Base-by-base conservation (phyloP, 2,797 vertebrate genomes). In the Delichon dasypus region DNA sequence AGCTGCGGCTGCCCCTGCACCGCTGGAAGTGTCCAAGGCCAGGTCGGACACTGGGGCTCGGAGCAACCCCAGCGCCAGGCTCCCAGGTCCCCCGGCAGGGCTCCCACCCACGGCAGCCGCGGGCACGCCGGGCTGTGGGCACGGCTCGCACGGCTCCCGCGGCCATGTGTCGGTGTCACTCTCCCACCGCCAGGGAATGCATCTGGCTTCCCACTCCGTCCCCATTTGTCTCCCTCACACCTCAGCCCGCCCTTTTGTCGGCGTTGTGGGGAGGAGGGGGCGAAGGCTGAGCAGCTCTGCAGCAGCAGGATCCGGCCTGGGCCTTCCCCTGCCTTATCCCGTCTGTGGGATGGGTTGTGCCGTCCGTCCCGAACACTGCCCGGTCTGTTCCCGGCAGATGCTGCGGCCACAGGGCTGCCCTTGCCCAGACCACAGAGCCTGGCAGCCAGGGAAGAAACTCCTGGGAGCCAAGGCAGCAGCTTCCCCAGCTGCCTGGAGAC, bases 161-260 rank as follows among this genome's bases (percentile, higher is more conserved):
- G 4, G 72, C 91, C 96, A 97, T 92, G 90, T 96, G 95, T 79
- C 36, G 6, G 58, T 86, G 95, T 96, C 97, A 90, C 34, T 97
- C 95, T 95, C 40, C 50, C 80, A 2, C 73, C 74, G 93, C 95
- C 96, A 94, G 88, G 77, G 73, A 95, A 81, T 15, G 34, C 91
- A 44, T 44, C 88, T 92, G 58, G 55, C 90, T 94, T 48, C 5
- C 42, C 55, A 68, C 90, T 87, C 89, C 53, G 80, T 79, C 32
- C 73, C 89, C 75, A 0, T 71, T 77, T 67, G 91, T 91, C 79
- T 84, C 79, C 87, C 88, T 45, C 66, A 88, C 92, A 92, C 95
- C 96, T 92, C 93, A 17, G 80, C 66, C 93, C 75, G 67, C 66
- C 79, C 89, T 84, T 76, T 45, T 94, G 97, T 89, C 74, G 53